phyloP scores from a whole-genome alignment of 2,797 vertebrate species.

The Salmo trutta region DNA sequence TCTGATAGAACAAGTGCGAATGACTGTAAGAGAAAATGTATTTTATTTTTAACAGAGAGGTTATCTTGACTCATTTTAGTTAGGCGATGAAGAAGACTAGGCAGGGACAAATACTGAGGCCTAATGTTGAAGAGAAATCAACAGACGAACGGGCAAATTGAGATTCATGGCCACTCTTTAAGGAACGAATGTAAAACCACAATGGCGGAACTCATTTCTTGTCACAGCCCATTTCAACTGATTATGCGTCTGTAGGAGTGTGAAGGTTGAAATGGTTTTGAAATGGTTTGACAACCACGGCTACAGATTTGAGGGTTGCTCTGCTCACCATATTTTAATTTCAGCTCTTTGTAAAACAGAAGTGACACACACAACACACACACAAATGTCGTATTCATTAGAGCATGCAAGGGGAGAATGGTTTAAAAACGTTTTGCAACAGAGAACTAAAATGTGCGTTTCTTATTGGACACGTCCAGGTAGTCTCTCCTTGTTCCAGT shows the following conservation, averaged over 20 bases:
- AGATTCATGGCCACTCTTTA: conserved; percentile 10
- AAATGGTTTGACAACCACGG: conserved; percentile 2
- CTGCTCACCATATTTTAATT: background rate
- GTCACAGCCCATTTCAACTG: conserved; percentile 14
- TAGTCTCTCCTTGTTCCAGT: background rate
- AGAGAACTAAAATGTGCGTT: background rate
- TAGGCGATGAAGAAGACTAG: background rate
- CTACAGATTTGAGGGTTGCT: background rate
- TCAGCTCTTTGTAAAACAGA: background rate
- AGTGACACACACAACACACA: background rate
- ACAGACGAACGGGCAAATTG: background rate
- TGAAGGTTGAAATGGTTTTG: conserved; percentile 5
- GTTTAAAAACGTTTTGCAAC: background rate
- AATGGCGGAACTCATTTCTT: conserved; percentile 2
- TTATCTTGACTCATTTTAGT: background rate
- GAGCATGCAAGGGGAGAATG: background rate
- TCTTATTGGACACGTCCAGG: too few relatives aligned
- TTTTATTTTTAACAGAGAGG: background rate
- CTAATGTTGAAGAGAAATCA: background rate
- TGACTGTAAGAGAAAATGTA: background rate
- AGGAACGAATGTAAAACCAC: conserved; percentile 5
- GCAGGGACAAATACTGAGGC: background rate
- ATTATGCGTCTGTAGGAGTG: conserved; percentile 1
- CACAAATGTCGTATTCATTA: background rate
- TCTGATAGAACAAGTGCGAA: too few relatives aligned